These are phyloP conservation scores for Cebus imitator DNA, from an alignment of 2,113 vertebrate species.

Conservation along the genomic window DNA sequence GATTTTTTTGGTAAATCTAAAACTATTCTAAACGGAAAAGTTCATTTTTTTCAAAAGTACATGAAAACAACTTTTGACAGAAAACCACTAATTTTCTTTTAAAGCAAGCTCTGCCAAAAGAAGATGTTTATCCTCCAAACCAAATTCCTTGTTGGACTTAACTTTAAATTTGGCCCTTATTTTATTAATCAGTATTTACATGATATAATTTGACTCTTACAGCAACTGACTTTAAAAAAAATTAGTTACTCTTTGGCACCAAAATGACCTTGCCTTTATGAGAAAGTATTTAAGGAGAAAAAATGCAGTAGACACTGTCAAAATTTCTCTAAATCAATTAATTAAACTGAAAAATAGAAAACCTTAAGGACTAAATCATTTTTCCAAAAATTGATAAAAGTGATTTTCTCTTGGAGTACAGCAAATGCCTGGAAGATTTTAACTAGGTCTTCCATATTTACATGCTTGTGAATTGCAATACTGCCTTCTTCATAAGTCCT, in stretches of 20 bases:
- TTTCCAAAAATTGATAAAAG: background rate
- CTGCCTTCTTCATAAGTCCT: background rate
- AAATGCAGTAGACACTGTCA: background rate
- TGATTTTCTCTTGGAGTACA: background rate
- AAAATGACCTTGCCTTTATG: background rate
- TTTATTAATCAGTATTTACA: background rate
- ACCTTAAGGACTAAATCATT: background rate
- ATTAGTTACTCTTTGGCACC: background rate
- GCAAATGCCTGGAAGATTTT: background rate
- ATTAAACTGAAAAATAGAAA: background rate
- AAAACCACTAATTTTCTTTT: background rate
- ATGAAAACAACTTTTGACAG: background rate
- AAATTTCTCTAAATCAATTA: background rate
- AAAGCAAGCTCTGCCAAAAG: background rate
- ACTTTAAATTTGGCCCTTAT: background rate
- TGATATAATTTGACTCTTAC: background rate
- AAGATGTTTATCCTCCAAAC: background rate
- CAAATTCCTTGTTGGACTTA: background rate
- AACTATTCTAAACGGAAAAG: background rate
- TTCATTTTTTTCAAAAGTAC: background rate
- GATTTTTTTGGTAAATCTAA: background rate
- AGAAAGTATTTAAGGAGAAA: background rate
- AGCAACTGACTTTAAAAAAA: background rate
- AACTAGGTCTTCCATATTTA: background rate
- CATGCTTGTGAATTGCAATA: background rate